phyloP scores from a whole-genome alignment of 1,140 invertebrate species.

The Formica exsecta region DNA sequence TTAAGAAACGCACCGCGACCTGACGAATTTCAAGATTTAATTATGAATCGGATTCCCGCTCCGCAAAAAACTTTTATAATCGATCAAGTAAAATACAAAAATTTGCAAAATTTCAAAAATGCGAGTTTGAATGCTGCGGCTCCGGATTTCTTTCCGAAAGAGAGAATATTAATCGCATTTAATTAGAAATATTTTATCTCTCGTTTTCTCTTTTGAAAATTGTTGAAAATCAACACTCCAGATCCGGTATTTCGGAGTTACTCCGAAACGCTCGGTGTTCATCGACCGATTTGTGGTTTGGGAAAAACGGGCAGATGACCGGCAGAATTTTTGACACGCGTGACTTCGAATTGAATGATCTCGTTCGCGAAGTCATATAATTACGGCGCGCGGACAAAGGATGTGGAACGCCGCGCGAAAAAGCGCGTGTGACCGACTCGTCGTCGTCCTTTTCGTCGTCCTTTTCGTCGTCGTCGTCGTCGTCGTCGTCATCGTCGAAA shows the following conservation, averaged over 20 bases:
- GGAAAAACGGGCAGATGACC: conserved; percentile 35
- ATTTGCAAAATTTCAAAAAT: not conserved
- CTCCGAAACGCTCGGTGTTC: conserved; percentile 2
- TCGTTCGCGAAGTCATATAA: conserved; percentile 52
- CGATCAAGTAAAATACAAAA: not conserved
- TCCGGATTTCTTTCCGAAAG: too few species aligned
- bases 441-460: not conserved
- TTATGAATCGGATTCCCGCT: not conserved
- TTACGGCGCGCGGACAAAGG: conserved; percentile 48
- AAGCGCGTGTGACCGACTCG: conserved; percentile 54
- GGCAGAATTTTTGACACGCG: conserved; percentile 60
- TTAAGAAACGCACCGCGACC: not conserved
- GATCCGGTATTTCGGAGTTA: conserved; percentile 1
- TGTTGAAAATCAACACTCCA: too few species aligned
- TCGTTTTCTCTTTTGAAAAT: too few species aligned
- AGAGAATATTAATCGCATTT: too few species aligned
- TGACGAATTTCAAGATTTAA: conserved; percentile 59
- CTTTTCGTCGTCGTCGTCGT: not conserved
- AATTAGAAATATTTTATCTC: too few species aligned
- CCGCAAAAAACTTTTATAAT: not conserved
- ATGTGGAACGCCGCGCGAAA: conserved; percentile 62
- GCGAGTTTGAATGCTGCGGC: too few species aligned
- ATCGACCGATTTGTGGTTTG: conserved; percentile 47
- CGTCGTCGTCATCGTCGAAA: conserved; percentile 1
- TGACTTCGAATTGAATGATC: conserved; percentile 44